Evolutionary conservation across 2,113 vertebrate species (phyloP).

Genomic region (Junco hyemalis): DNA sequence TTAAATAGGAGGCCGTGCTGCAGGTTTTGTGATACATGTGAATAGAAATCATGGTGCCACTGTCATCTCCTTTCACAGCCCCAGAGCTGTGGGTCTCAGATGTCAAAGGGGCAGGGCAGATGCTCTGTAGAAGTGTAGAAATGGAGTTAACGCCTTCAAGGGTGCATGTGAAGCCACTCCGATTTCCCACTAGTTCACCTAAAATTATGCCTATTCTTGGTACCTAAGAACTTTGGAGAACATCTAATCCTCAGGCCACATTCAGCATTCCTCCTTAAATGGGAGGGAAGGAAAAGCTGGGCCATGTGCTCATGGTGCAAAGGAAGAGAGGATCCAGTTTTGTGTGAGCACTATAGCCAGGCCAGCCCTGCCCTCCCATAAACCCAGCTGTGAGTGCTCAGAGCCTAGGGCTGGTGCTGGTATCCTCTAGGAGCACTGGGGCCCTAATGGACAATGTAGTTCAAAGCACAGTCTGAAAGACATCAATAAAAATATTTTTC

Average conservation of each 20-base stretch:
- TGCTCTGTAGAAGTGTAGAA: not conserved
- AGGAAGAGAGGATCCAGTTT: not conserved
- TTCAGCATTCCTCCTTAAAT: not conserved
- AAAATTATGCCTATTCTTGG: not conserved
- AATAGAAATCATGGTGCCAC: not conserved
- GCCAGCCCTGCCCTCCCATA: not conserved
- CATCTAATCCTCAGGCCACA: not conserved
- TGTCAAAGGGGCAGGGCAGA: not conserved
- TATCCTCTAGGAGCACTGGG: not conserved
- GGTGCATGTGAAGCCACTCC: fast-evolving
- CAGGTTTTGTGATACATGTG: not conserved
- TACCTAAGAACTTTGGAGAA: not conserved
- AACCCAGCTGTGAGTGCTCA: not conserved
- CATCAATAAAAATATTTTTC: constrained; percentile 18
- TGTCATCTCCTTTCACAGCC: not conserved
- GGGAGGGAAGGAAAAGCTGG: not conserved
- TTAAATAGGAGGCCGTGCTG: not conserved
- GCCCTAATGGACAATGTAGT: not conserved
- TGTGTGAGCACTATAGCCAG: not conserved
- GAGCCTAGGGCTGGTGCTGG: not conserved
- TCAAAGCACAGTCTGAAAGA: constrained; percentile 29
- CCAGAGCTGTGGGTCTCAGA: not conserved
- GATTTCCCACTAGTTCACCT: not conserved
- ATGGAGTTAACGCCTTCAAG: not conserved
- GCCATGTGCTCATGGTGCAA: not conserved